These are phyloP conservation scores for Cremastobaeus sp. DNA, from an alignment of 2,888 invertebrate species.

Conservation along the genomic window DNA sequence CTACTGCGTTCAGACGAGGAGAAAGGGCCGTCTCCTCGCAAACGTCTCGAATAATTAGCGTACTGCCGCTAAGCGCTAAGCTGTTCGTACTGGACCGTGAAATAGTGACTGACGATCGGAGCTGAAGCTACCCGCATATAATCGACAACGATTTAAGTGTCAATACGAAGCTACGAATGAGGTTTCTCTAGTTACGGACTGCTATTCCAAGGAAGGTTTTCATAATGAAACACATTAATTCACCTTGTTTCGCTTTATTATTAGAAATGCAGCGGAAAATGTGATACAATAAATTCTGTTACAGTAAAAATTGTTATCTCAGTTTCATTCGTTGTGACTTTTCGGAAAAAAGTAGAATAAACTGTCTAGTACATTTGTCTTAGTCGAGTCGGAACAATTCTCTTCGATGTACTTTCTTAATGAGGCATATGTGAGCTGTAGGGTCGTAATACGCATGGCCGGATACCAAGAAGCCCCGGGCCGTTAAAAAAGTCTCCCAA, in stretches of 20 bases:
- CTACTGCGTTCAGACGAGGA: slow-evolving; percentile 35
- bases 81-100: slow-evolving; percentile 49
- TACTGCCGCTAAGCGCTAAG: slow-evolving; percentile 55
- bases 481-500: slow-evolving; percentile 61
- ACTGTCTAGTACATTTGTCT: too few species aligned
- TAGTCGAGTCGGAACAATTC: neutral
- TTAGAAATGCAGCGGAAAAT: too few species aligned
- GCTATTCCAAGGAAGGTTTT: neutral
- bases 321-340: too few species aligned
- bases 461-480: slow-evolving; percentile 25
- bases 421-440: slow-evolving; percentile 9
- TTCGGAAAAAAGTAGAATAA: too few species aligned
- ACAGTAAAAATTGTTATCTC: too few species aligned
- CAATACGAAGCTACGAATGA: too few species aligned
- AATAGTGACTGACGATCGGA: slow-evolving; percentile 38
- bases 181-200: too few species aligned
- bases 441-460: neutral
- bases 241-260: too few species aligned
- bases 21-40: slow-evolving; percentile 49
- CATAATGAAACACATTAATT: too few species aligned
- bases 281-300: too few species aligned
- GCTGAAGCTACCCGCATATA: slow-evolving; percentile 27
- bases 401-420: neutral
- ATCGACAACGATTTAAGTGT: slow-evolving; percentile 10
- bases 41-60: slow-evolving; percentile 60